These are phyloP conservation scores for Chlorospingus flavigularis DNA, from an alignment of 2,797 vertebrate genomes.

Conservation along the genomic window DNA sequence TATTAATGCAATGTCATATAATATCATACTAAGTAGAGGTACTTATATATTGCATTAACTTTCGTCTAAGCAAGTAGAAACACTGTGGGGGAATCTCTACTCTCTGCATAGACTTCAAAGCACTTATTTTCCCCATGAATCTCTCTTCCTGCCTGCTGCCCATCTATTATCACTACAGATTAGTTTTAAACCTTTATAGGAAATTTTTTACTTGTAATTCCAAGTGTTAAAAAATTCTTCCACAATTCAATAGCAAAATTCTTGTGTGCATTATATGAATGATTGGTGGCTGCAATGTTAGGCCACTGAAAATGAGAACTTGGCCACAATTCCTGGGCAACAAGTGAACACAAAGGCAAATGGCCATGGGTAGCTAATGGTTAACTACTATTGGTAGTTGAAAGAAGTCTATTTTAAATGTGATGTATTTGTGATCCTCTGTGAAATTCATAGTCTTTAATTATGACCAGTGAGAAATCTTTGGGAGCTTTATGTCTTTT, in stretches of 20 bases:
- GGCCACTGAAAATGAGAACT: background rate
- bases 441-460: background rate
- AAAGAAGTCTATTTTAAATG: background rate
- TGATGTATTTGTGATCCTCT: background rate
- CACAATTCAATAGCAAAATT: background rate
- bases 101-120: background rate
- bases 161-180: background rate
- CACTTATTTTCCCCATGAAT: background rate
- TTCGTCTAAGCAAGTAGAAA: background rate
- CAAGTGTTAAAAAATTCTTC: background rate
- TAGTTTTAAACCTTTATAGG: background rate
- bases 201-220: background rate
- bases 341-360: background rate
- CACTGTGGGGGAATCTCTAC: background rate
- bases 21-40: background rate
- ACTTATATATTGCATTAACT: background rate
- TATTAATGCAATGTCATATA: background rate
- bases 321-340: background rate
- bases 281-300: background rate
- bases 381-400: background rate
- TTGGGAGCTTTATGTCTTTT: background rate
- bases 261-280: background rate
- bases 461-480: background rate
- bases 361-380: background rate
- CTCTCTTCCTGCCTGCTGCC: background rate